Conservation (phyloP, 2,113 vertebrate genomes). For the Furnarius figulus region DNA sequence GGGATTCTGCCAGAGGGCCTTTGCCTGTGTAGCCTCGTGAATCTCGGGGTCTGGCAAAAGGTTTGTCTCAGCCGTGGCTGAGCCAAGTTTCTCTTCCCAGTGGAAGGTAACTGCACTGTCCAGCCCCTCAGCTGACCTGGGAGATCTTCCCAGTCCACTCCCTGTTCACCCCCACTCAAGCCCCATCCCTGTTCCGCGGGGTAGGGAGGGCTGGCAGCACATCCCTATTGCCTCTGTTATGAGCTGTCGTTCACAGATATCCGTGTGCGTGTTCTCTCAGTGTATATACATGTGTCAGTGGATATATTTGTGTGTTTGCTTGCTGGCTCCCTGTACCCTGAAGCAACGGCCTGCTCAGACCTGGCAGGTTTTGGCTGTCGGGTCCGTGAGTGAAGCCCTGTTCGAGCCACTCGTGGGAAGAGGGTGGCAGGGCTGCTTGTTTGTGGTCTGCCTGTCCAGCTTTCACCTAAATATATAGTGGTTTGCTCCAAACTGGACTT, state of each 20-base stretch:
- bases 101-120: neutral
- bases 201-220: conserved; percentile 20
- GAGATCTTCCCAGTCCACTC: neutral
- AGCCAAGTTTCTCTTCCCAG: neutral
- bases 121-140: neutral
- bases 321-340: conserved; percentile 78
- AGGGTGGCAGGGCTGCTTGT: neutral
- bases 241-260: conserved; percentile 63
- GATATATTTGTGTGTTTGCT: conserved; percentile 77
- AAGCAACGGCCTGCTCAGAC: conserved; percentile 57
- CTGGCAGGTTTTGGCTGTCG: neutral
- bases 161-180: neutral
- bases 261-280: conserved; percentile 67
- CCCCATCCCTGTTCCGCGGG: neutral
- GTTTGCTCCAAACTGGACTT: neutral
- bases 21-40: fast-evolving
- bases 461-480: fast-evolving
- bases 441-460: neutral
- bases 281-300: conserved; percentile 77
- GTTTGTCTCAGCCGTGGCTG: neutral
- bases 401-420: fast-evolving
- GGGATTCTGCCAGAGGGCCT: neutral
- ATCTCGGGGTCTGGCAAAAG: neutral
- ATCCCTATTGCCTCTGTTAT: neutral
- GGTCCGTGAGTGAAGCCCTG: conserved; percentile 17